Evolutionary conservation across 2,113 vertebrate species (phyloP).

Genomic region (Shinisaurus crocodilurus): DNA sequence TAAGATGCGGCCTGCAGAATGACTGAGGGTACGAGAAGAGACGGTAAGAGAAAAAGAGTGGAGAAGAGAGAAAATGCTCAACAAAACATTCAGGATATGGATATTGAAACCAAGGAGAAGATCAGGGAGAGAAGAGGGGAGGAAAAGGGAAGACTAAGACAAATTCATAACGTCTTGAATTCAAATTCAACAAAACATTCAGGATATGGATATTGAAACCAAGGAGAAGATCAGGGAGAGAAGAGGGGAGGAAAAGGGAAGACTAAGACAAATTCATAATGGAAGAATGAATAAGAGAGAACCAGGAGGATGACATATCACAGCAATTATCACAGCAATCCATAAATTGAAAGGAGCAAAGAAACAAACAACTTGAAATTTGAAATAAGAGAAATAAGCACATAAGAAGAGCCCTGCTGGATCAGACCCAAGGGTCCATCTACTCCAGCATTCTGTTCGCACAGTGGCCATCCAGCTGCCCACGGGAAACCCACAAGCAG

Average conservation of each 20-base stretch:
- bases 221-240: neutral
- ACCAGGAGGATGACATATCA: neutral
- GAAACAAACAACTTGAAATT: too few relatives aligned
- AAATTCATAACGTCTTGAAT: neutral
- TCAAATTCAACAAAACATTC: too few relatives aligned
- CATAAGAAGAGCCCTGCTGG: too few relatives aligned
- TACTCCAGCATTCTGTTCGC: too few relatives aligned
- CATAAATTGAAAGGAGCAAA: neutral
- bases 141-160: neutral
- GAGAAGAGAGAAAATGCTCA: neutral
- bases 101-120: neutral
- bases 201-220: neutral
- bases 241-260: neutral
- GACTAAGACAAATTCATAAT: neutral
- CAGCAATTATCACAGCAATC: neutral
- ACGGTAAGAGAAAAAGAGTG: neutral
- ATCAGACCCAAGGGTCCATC: too few relatives aligned
- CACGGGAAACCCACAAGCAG: too few relatives aligned
- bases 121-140: neutral
- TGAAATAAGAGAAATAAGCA: neutral
- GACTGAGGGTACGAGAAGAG: neutral
- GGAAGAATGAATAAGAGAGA: neutral
- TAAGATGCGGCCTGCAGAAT: neutral
- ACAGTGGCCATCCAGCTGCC: too few relatives aligned
- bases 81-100: neutral